These are phyloP conservation scores for Passer montanus DNA, from an alignment of 2,113 vertebrate species.

Conservation along the genomic window DNA sequence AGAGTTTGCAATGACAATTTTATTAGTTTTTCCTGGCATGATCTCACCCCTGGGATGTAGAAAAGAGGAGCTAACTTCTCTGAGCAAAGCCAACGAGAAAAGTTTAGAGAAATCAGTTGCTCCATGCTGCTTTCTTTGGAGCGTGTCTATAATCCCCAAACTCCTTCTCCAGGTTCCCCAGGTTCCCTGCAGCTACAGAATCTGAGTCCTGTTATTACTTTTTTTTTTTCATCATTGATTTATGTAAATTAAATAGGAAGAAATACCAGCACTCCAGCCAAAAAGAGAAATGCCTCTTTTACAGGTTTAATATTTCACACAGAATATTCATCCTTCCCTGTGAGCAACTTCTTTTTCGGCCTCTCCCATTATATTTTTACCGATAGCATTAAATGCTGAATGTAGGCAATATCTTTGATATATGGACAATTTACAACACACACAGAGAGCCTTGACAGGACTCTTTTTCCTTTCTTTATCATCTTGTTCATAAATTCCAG, in stretches of 20 bases:
- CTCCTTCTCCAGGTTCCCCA: background rate
- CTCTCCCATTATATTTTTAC: slow-evolving; percentile 61
- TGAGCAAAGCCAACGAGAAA: background rate
- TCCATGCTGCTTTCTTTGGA: background rate
- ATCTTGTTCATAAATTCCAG: slow-evolving; percentile 14
- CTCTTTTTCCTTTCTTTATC: slow-evolving; percentile 45
- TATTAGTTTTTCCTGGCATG: background rate
- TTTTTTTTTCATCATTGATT: slow-evolving; percentile 50
- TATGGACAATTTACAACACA: slow-evolving; percentile 53
- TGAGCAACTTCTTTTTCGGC: slow-evolving; percentile 28
- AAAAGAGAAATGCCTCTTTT: slow-evolving; percentile 62
- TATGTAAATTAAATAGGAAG: slow-evolving; percentile 65
- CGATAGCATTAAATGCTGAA: slow-evolving; percentile 59
- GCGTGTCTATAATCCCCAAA: background rate
- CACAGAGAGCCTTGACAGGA: background rate
- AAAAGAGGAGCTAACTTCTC: background rate
- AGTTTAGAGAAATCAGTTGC: background rate
- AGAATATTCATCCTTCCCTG: slow-evolving; percentile 64
- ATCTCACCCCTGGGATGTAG: background rate
- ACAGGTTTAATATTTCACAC: slow-evolving; percentile 65
- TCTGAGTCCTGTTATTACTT: slow-evolving; percentile 20
- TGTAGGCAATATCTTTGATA: slow-evolving; percentile 56
- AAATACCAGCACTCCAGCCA: slow-evolving; percentile 49
- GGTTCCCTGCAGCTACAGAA: slow-evolving; percentile 21
- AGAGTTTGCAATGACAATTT: background rate